phyloP scores from a whole-genome alignment of 2,888 invertebrate genomes.

The Ochropleura leucogaster region DNA sequence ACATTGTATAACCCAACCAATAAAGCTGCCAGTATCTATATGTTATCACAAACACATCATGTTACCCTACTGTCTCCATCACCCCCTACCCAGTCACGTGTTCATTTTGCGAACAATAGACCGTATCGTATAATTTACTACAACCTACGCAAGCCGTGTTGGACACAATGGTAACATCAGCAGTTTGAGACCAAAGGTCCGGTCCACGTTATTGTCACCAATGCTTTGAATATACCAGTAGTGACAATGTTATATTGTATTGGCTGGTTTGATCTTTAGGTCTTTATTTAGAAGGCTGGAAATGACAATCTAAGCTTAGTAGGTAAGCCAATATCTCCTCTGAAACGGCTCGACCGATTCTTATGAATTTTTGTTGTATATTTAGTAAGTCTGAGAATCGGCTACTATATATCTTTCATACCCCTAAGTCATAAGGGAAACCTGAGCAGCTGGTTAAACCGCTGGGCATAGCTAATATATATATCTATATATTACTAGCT shows the following conservation, averaged over 20 bases:
- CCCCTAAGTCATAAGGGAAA: no score
- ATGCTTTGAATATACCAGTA: constrained; percentile 14
- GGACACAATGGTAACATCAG: constrained; percentile 28
- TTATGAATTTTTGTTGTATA: no score
- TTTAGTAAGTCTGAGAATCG: no score
- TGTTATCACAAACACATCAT: background rate
- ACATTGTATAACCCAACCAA: background rate
- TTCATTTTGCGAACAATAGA: constrained; percentile 62
- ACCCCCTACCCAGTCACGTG: constrained; percentile 21
- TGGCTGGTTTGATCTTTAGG: background rate
- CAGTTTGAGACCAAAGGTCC: constrained; percentile 39
- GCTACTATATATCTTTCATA: no score
- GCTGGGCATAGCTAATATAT: no score
- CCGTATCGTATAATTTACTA: constrained; percentile 58
- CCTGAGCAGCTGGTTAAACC: no score
- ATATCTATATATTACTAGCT: no score
- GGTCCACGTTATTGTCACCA: constrained; percentile 17
- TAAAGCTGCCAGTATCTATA: background rate
- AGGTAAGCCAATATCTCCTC: background rate
- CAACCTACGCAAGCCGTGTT: constrained; percentile 19
- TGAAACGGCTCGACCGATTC: no score
- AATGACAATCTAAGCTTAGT: background rate
- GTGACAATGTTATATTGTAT: constrained; percentile 35
- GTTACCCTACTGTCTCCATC: constrained; percentile 19
- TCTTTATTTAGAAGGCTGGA: background rate